Evolutionary conservation across 2,888 invertebrate species (phyloP), one percentile per base, ranked within the genome.

Genomic region (Tachina grossa): DNA sequence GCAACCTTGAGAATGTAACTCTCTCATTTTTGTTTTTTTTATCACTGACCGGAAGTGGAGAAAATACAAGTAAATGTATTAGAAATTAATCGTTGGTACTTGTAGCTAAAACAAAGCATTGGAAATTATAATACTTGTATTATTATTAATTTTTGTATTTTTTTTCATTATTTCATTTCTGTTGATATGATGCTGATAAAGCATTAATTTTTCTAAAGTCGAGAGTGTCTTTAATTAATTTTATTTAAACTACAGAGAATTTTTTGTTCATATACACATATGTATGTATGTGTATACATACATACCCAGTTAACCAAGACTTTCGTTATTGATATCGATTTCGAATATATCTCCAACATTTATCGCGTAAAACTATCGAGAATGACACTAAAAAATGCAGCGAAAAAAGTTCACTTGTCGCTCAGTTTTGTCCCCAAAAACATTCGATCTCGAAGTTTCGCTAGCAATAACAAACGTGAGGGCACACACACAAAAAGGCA

Each of bases 41-140:
- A 57, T 61, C 47, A 78, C 57, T 69, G 45, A 31, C 78, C 78
- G 78, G 78, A 78, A 78, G 69, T 51, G 16, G 14, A 55, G 16
- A 65, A 53, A 39, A 57, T 14, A 78, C 43, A 22, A 22, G 51
- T n/a, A 31, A 31, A 31, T 31, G 6, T 31, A 68, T 47, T 66
- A 55, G 47, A 57, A 66, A 39, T 55, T 45, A 55, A 57, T 55
- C 45, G 11, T 39, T 45, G 55, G 31, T 45, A 31, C 31, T 19
- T 53, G 19, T 6, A 55, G 14, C 6, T 55, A 9, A 51, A 72
- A 14, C 13, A 41, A 39, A 61, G 1, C 14, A 63, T 63, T 45
- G 8, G 19, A 53, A 53, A 9, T 1, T 19, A 53, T 16, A 11
- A 8, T 16, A 10, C 8, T 5, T 51, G 22, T 22, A 22, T 22